Conservation (phyloP, 2,113 vertebrate genomes). For the Apus apus region DNA sequence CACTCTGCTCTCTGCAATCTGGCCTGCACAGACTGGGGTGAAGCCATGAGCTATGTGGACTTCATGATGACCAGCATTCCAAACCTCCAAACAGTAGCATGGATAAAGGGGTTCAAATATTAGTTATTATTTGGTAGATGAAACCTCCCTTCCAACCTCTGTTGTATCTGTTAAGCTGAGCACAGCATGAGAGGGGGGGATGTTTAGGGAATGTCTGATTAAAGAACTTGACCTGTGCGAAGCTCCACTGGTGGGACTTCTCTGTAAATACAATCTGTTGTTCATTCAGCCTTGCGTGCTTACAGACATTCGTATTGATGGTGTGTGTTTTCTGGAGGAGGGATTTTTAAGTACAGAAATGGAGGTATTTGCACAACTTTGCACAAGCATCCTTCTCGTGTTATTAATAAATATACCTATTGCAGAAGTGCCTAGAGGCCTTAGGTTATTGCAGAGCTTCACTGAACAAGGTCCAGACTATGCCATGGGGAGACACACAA, state of each 20-base stretch:
- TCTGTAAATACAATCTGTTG: slow-evolving; percentile 36
- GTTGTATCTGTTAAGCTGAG: neutral
- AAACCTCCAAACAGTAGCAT: neutral
- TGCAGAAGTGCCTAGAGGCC: neutral
- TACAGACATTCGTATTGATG: neutral
- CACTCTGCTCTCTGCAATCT: neutral
- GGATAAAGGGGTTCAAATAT: neutral
- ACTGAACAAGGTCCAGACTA: neutral
- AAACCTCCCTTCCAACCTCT: neutral
- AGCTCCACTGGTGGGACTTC: neutral
- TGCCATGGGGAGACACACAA: neutral
- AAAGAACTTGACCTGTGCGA: neutral
- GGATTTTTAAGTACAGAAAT: slow-evolving; percentile 20
- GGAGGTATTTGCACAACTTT: neutral
- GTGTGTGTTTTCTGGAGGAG: slow-evolving; percentile 15
- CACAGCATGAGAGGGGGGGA: neutral
- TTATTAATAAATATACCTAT: neutral
- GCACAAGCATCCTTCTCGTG: neutral
- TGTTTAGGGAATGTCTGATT: neutral
- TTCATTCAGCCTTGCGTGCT: slow-evolving; percentile 29
- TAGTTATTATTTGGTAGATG: neutral
- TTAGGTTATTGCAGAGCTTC: neutral
- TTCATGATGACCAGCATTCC: neutral
- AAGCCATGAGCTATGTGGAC: neutral
- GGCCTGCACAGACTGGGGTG: neutral